Conservation (phyloP, 2,113 vertebrate species). For the Argyrosomus japonicus region DNA sequence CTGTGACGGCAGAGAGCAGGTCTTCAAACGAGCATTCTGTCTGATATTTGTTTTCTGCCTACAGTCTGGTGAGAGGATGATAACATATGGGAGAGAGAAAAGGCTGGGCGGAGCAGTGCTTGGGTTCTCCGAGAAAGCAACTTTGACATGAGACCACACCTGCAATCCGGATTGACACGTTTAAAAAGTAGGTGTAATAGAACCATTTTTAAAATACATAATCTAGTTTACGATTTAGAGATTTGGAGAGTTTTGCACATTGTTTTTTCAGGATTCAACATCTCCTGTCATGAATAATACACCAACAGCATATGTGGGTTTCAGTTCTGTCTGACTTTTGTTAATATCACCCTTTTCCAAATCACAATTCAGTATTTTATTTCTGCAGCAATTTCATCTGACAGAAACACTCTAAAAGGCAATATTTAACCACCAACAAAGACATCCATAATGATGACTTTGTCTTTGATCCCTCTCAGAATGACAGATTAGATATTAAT, state of each 20-base stretch:
- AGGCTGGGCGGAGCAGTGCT: slow-evolving; percentile 1
- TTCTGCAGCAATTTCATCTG: slow-evolving; percentile 27
- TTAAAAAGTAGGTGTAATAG: slow-evolving; percentile 25
- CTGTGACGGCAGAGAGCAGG: slow-evolving; percentile 55
- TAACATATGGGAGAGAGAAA: slow-evolving; percentile 45
- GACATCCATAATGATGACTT: slow-evolving; percentile 48
- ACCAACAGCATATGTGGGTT: slow-evolving; percentile 5
- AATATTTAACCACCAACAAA: slow-evolving; percentile 41
- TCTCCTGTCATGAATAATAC: slow-evolving; percentile 3
- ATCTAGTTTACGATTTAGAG: neutral
- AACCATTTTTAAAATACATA: slow-evolving; percentile 2
- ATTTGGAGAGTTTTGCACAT: slow-evolving; percentile 19
- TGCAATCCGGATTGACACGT: slow-evolving; percentile 9
- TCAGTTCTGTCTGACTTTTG: neutral
- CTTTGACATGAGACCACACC: slow-evolving; percentile 7
- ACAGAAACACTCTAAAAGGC: slow-evolving; percentile 32
- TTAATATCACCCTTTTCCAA: neutral
- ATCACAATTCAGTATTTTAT: slow-evolving; percentile 9
- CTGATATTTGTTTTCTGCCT: slow-evolving; percentile 53
- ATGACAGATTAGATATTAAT: slow-evolving; percentile 76
- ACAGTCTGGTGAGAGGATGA: slow-evolving; percentile 60
- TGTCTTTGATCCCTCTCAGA: slow-evolving; percentile 64
- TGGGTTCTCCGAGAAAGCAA: slow-evolving; percentile 2
- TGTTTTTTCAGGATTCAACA: slow-evolving; percentile 19
- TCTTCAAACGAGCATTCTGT: slow-evolving; percentile 61